Conservation (phyloP, 2,113 vertebrate genomes). For the Nerophis ophidion region DNA sequence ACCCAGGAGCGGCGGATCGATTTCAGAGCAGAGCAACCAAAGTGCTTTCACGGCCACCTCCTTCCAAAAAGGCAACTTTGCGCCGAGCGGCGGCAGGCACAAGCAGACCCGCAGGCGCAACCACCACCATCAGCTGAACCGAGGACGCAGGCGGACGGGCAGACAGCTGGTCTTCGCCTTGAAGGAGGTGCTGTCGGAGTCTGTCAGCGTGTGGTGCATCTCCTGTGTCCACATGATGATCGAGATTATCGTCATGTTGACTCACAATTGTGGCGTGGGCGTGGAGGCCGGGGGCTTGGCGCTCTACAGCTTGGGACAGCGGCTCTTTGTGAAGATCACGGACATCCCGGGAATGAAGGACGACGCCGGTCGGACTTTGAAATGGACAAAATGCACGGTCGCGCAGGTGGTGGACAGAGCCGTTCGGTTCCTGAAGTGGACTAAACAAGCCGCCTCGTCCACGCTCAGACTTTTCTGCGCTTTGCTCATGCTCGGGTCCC, state of each 20-base stretch:
- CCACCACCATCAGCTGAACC: slow-evolving; percentile 70
- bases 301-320: slow-evolving; percentile 72
- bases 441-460: slow-evolving; percentile 62
- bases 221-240: slow-evolving; percentile 80
- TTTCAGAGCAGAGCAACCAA: slow-evolving; percentile 55
- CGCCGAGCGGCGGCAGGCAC: slow-evolving; percentile 67
- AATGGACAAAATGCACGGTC: slow-evolving; percentile 49
- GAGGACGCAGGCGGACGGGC: slow-evolving; percentile 54
- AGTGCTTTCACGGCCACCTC: slow-evolving; percentile 23
- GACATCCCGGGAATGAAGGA: slow-evolving; percentile 69
- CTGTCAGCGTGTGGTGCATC: slow-evolving; percentile 75
- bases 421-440: slow-evolving; percentile 35
- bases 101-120: slow-evolving; percentile 75
- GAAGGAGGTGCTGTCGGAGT: slow-evolving; percentile 72
- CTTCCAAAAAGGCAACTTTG: slow-evolving; percentile 49
- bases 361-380: slow-evolving; percentile 58
- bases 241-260: slow-evolving; percentile 78
- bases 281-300: slow-evolving; percentile 74
- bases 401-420: slow-evolving; percentile 53
- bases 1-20: slow-evolving; percentile 45
- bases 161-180: slow-evolving; percentile 59
- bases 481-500: slow-evolving; percentile 65
- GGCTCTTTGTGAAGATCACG: slow-evolving; percentile 62
- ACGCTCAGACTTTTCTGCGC: slow-evolving; percentile 69
- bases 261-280: slow-evolving; percentile 72